phyloP scores from a whole-genome alignment of 1,140 invertebrate genomes.

The Drosophila willistoni region DNA sequence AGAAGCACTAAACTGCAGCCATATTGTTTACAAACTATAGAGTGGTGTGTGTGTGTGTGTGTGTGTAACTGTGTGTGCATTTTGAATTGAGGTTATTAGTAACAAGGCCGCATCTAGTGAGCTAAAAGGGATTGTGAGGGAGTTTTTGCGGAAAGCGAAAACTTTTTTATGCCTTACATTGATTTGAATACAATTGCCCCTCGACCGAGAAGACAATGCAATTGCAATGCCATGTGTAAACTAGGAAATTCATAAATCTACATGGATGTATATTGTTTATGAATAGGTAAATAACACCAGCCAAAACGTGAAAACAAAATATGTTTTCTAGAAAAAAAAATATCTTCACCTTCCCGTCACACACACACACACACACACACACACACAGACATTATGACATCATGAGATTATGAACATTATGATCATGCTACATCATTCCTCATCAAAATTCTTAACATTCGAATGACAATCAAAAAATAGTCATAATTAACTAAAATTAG shows the following conservation, averaged over 20 bases:
- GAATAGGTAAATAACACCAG: not conserved
- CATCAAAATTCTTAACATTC: slow-evolving; percentile 4
- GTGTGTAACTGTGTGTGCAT: slow-evolving; percentile 33
- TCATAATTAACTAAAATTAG: slow-evolving; percentile 75
- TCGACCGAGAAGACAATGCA: slow-evolving; percentile 29
- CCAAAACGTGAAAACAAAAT: slow-evolving; percentile 19
- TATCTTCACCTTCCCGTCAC: too few relatives aligned
- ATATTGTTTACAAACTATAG: slow-evolving; percentile 48
- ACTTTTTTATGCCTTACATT: slow-evolving; percentile 41
- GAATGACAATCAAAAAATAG: slow-evolving; percentile 64
- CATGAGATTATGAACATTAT: slow-evolving; percentile 38
- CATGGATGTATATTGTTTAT: slow-evolving; percentile 5
- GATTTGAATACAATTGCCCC: slow-evolving; percentile 67
- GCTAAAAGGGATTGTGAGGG: not conserved
- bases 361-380: too few relatives aligned
- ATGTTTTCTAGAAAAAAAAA: slow-evolving; percentile 19
- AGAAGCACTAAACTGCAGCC: slow-evolving; percentile 19
- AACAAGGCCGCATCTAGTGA: slow-evolving; percentile 65
- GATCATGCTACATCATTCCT: slow-evolving; percentile 48
- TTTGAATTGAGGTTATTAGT: slow-evolving; percentile 78
- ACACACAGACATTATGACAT: slow-evolving; percentile 59
- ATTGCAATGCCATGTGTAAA: not conserved
- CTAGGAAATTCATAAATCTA: slow-evolving; percentile 11
- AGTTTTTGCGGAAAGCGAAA: slow-evolving; percentile 49
- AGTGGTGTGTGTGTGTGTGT: slow-evolving; percentile 12